Evolutionary conservation across 1,140 invertebrate genomes (phyloP).

Genomic region (Diploscapter pachys): DNA sequence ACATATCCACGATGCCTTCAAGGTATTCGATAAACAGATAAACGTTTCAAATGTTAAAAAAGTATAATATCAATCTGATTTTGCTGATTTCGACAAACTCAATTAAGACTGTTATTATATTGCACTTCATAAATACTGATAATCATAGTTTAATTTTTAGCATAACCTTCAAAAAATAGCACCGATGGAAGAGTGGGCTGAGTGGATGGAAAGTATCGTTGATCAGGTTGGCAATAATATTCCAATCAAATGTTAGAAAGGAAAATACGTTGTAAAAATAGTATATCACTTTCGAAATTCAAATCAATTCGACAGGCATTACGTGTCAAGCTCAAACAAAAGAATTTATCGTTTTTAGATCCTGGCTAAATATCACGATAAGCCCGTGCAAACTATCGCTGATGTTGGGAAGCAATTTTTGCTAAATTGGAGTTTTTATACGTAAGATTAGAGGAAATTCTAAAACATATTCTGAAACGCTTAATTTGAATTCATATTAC

Average conservation of each 20-base stretch:
- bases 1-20: slow-evolving; percentile 39
- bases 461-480: slow-evolving; percentile 4
- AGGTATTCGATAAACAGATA: slow-evolving; percentile 12
- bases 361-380: slow-evolving; percentile 70
- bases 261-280: too few relatives aligned
- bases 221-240: slow-evolving; percentile 64
- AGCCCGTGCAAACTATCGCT: slow-evolving; percentile 64
- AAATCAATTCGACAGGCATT: too few relatives aligned
- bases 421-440: slow-evolving; percentile 98
- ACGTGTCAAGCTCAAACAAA: too few relatives aligned
- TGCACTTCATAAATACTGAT: too few relatives aligned
- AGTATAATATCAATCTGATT: too few relatives aligned
- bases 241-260: too few relatives aligned
- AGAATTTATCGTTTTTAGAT: slow-evolving; percentile 52
- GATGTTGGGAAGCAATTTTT: slow-evolving; percentile 75
- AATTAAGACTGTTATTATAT: too few relatives aligned
- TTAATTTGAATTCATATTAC: slow-evolving; percentile 15
- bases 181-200: slow-evolving; percentile 91
- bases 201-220: slow-evolving; percentile 88
- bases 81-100: too few relatives aligned
- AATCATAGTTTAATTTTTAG: slow-evolving; percentile 69
- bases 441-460: slow-evolving; percentile 63
- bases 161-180: slow-evolving; percentile 85
- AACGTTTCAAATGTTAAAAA: background rate
- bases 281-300: too few relatives aligned